phyloP scores from a whole-genome alignment of 2,888 invertebrate species.

The Stramonita haemastoma region DNA sequence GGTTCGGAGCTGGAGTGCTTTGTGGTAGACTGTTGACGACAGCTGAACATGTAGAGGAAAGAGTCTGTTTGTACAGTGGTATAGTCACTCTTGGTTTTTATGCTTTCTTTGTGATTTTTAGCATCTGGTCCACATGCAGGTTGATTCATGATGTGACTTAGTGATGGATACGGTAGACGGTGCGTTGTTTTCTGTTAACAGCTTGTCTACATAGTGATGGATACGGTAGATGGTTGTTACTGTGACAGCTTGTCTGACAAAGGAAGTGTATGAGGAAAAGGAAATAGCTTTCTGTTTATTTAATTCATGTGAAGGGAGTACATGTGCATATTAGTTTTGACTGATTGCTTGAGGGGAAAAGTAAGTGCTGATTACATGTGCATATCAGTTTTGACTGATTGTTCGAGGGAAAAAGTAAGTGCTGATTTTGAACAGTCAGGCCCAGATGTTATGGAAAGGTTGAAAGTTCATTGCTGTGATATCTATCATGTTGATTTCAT shows the following conservation, averaged over 20 bases:
- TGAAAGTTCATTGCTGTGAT: conserved; percentile 34
- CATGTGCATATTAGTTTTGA: background rate
- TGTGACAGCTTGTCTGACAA: background rate
- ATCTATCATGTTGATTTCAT: background rate
- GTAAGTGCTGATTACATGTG: background rate
- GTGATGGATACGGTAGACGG: too few species aligned
- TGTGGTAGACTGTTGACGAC: background rate
- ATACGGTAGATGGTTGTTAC: too few species aligned
- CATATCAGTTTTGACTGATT: background rate
- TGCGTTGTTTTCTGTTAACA: too few species aligned
- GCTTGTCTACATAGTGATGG: background rate
- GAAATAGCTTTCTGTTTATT: background rate
- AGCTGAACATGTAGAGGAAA: background rate
- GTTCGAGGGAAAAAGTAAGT: background rate
- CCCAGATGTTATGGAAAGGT: background rate
- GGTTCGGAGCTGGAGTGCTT: background rate
- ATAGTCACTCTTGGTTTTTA: conserved; percentile 19
- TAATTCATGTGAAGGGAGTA: too few species aligned
- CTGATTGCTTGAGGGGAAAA: background rate
- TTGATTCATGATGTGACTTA: background rate
- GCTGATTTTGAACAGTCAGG: background rate
- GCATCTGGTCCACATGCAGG: background rate
- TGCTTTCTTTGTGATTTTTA: background rate
- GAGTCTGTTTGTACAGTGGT: background rate
- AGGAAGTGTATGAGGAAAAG: background rate